phyloP scores from a whole-genome alignment of 2,113 vertebrate species.

The Xyliphius kryptos region DNA sequence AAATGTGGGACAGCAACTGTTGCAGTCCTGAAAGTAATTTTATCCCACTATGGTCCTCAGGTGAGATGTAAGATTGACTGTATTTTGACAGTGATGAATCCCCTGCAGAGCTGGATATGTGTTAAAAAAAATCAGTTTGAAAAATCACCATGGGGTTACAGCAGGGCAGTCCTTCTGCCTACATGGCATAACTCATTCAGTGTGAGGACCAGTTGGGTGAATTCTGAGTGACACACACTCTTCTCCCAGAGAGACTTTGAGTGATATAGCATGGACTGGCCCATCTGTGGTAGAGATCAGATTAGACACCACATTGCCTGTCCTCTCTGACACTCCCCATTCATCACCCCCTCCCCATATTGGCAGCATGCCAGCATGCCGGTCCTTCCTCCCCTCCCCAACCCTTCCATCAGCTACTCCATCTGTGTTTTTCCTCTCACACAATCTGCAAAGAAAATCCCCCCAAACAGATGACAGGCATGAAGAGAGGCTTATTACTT shows the following conservation, averaged over 20 bases:
- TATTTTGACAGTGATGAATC: too few species aligned
- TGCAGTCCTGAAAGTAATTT: too few species aligned
- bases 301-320: conserved; percentile 34
- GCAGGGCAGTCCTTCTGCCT: background rate
- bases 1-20: too few species aligned
- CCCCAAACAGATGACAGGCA: conserved; percentile 18
- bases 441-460: conserved; percentile 1
- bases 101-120: conserved; percentile 16
- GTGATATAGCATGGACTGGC: conserved; percentile 24
- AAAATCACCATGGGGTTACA: conserved; percentile 17
- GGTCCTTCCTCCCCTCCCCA: conserved; percentile 2
- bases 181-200: conserved; percentile 6
- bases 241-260: conserved; percentile 11
- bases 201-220: conserved; percentile 18
- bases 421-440: conserved; percentile 31
- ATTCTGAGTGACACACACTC: conserved; percentile 16
- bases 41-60: too few species aligned
- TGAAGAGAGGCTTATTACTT: conserved; percentile 27
- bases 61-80: too few species aligned
- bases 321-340: conserved; percentile 38
- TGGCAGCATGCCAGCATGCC: conserved; percentile 21
- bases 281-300: conserved; percentile 35
- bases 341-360: conserved; percentile 33
- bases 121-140: background rate
- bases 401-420: conserved; percentile 11